Evolutionary conservation across 2,113 vertebrate species (phyloP), one percentile per base, ranked within the genome.

Genomic region (Otolemur garnettii): DNA sequence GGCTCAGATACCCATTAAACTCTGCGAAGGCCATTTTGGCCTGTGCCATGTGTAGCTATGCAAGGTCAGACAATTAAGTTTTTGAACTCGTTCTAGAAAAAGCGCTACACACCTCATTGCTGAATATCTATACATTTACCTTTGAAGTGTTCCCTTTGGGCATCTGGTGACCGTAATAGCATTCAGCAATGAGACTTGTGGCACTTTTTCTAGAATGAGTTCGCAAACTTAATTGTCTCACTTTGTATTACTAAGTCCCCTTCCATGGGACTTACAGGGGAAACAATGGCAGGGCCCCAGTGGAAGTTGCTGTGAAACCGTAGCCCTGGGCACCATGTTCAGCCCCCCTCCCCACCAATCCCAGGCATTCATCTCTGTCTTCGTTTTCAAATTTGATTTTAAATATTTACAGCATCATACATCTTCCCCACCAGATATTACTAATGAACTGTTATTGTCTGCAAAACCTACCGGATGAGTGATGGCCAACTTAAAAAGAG

Each of bases 301-400:
- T 55, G 81, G 66, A 97, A 97, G 96, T 91, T 77, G 95, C 96
- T 97, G 89, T 90, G 95, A 96, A 97, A 97, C 77, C 66, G 93
- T 98, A 97, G 99, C 99, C 98, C 98, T 98, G 97, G 98, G 99
- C 99, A 96, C 95, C 96, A 50, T 75, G 94, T 85, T 97, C 94
- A 92, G 98, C 98, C 66, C 98, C 95, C 98, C 66, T 98, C 94
- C 97, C 53, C 98, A 50, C 79, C 62, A 57, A 57, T 26, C 88
- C 62, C 14, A 0, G 4, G 97, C 99, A 99, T 99, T 99, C 99
- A 99, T 99, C 99, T 99, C 98, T 99, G 99, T 99, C 99, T 99
- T 99, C 99, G 99, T 99, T 99, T 99, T 99, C 99, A 99, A 99
- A 99, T 99, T 99, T 99, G 99, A 99, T 99, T 99, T 99, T 99